These are phyloP conservation scores for Scomber scombrus DNA, from an alignment of 2,113 vertebrate genomes.

Conservation along the genomic window DNA sequence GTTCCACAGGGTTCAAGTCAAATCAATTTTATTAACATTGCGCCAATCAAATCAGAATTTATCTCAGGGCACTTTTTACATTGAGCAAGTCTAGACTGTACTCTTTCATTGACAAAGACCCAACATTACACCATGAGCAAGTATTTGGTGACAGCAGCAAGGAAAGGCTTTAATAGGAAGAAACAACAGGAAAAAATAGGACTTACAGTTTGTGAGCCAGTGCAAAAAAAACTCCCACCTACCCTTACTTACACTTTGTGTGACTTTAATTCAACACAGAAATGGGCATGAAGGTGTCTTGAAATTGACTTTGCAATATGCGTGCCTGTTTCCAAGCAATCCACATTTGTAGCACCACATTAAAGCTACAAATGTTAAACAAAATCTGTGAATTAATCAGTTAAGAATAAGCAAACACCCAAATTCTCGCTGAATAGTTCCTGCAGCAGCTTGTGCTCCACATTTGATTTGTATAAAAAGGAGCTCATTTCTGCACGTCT, in stretches of 20 bases:
- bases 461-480: not conserved
- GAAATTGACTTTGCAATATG: not conserved
- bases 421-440: too few species aligned
- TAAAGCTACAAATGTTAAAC: not conserved
- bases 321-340: not conserved
- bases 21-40: too few species aligned
- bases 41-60: too few species aligned
- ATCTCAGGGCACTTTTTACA: too few species aligned
- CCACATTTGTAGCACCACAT: not conserved
- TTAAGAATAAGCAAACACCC: not conserved
- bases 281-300: conserved; percentile 2
- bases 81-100: too few species aligned
- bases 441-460: not conserved
- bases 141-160: too few species aligned
- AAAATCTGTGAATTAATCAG: not conserved
- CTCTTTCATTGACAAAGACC: too few species aligned
- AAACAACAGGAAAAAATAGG: conserved; percentile 26
- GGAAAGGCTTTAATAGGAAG: too few species aligned
- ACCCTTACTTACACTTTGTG: conserved; percentile 14
- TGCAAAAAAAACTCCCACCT: not conserved
- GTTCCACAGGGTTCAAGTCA: too few species aligned
- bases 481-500: not conserved
- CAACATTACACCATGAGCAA: too few species aligned
- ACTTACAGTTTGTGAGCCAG: conserved; percentile 18
- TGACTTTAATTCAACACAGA: conserved; percentile 33